Evolutionary conservation across 2,888 invertebrate genomes (phyloP).

Genomic region (Adineta ricciae): DNA sequence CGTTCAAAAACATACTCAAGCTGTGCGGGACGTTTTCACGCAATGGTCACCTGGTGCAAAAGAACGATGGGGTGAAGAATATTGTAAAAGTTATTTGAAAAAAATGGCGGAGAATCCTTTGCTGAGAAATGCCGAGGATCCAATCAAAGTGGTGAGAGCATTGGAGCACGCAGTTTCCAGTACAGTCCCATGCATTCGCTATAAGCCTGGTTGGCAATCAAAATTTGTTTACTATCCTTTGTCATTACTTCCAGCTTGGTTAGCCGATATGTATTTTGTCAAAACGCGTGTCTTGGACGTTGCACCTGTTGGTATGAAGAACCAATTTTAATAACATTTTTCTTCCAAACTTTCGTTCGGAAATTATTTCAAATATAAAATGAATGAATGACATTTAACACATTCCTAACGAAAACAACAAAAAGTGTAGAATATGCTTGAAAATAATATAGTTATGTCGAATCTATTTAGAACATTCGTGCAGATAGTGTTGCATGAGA

Average conservation of each 20-base stretch:
- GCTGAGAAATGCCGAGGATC: neutral
- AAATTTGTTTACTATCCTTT: neutral
- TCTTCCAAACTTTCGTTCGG: too few relatives aligned
- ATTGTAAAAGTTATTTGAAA: neutral
- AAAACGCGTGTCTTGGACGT: too few relatives aligned
- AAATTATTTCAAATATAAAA: too few relatives aligned
- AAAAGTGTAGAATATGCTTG: too few relatives aligned
- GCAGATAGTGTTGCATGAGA: too few relatives aligned
- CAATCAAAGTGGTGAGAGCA: neutral
- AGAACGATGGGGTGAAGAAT: neutral
- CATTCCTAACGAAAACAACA: too few relatives aligned
- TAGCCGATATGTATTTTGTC: neutral
- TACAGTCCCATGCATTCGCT: neutral
- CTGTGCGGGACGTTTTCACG: fast-evolving
- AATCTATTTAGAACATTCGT: too few relatives aligned
- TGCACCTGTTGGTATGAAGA: too few relatives aligned
- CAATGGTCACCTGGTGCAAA: neutral
- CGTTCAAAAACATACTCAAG: neutral
- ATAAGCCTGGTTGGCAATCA: constrained; percentile 6
- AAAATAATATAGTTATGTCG: too few relatives aligned
- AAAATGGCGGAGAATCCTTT: neutral
- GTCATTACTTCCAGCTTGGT: neutral
- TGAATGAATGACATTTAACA: too few relatives aligned
- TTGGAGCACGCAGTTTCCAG: neutral
- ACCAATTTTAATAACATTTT: too few relatives aligned